Base-by-base conservation (phyloP, 92 coral and sea anemone genomes). In the Nematostella vectensis region DNA sequence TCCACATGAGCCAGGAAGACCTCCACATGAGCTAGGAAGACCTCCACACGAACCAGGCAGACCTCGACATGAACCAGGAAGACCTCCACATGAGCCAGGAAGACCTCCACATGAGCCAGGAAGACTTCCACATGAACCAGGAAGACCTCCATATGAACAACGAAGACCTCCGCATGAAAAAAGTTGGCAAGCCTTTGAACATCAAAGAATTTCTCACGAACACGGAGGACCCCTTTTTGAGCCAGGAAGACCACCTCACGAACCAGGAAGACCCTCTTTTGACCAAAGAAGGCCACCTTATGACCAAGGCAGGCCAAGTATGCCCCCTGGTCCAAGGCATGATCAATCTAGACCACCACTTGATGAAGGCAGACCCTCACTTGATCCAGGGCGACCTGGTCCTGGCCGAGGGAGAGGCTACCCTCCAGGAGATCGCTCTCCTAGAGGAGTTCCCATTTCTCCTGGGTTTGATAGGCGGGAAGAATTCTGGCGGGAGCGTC, bases 401-500 rank as follows among this genome's bases (percentile, higher is more conserved):
- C 40, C 40, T 6, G 40, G 15, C 16, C 59, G 70, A 16, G 63
- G 50, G 54, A 19, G 51, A 45, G 51, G 51, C 4, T 45, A 10
- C 51, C 51, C 9, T 45, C 51, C 18, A 19, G 51, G 23, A 17
- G 51, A 45, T 6, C 9, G 23, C 17, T 19, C 51, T 22, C 51
- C 51, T 6, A 19, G 18, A 10, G 51, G 51, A 6, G 9, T 45
- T 45, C 17, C 18, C 4, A 45, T 19, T 54, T 66, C 63, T 50
- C 2, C 66, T 4, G 55, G 66, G 23, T 42, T 66, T 13, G 72
- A 66, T 4, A 50, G 72, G 57, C 57, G 57, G 18, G 43, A 59
- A 44, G 72, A 66, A 43, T 15, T 55, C 25, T 66, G 72, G 72
- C 39, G 63, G 44, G 72, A 66, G 11, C 29, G 63, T 24, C 62